phyloP scores from a whole-genome alignment of 2,888 invertebrate species.

The Hecatera dysodea region DNA sequence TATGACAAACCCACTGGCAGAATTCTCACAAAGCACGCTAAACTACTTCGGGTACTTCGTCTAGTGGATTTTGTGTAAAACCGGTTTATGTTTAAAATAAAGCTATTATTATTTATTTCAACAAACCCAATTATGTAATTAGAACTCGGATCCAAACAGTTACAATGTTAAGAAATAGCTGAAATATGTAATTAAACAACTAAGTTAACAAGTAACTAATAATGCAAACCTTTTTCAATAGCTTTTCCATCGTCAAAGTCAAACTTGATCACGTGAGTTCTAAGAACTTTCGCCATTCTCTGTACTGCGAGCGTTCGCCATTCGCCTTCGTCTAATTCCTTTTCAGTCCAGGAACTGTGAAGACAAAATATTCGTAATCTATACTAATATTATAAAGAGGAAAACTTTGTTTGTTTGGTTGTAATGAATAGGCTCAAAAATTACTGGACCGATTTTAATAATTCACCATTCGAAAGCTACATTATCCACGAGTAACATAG shows the following conservation, averaged over 20 bases:
- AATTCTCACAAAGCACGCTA: no score
- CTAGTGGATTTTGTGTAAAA: no score
- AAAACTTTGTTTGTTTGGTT: no score
- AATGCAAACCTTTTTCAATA: conserved; percentile 80
- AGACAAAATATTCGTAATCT: conserved; percentile 12
- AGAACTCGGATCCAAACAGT: not conserved
- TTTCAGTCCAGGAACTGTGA: conserved; percentile 83
- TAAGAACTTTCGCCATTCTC: conserved; percentile 90
- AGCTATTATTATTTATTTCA: not conserved
- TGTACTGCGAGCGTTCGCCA: conserved; percentile 92
- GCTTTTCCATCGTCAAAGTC: conserved; percentile 87
- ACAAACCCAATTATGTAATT: no score
- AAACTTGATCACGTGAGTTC: conserved; percentile 93
- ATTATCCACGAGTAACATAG: no score
- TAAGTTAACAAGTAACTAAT: not conserved
- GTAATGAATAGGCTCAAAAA: no score
- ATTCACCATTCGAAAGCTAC: no score
- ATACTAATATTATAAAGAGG: no score
- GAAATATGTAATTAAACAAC: not conserved
- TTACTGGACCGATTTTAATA: no score
- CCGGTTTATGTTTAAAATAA: no score
- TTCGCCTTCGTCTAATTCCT: conserved; percentile 85
- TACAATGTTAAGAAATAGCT: not conserved
- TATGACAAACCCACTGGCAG: no score
- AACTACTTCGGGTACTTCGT: no score